Conservation (phyloP, 2,888 invertebrate species). For the Ceratothoa steindachneri region DNA sequence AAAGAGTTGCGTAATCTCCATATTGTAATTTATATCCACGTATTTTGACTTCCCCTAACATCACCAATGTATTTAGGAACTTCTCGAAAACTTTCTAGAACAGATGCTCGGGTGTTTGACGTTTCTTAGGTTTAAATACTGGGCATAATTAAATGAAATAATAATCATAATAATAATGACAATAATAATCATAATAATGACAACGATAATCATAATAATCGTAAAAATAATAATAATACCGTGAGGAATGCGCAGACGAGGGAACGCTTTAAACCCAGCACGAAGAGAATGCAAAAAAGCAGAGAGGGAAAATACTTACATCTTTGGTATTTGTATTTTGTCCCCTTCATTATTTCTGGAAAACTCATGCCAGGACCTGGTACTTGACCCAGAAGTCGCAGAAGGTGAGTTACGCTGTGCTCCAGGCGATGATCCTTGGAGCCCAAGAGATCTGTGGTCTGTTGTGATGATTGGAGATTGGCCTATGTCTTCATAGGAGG, state of each 20-base stretch:
- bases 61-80: too few species aligned
- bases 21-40: too few species aligned
- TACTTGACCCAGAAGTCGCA: neutral
- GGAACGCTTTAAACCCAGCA: too few species aligned
- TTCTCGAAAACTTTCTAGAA: too few species aligned
- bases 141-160: neutral
- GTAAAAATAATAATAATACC: neutral
- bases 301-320: conserved; percentile 66
- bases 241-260: neutral
- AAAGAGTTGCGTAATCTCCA: too few species aligned
- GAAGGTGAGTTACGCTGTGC: neutral
- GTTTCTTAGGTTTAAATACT: too few species aligned
- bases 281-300: too few species aligned
- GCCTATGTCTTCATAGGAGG: neutral
- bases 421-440: neutral
- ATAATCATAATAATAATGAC: conserved; percentile 1
- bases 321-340: conserved; percentile 95
- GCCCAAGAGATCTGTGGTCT: neutral
- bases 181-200: neutral
- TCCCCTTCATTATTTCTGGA: conserved; percentile 89
- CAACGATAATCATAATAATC: neutral
- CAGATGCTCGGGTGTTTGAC: too few species aligned
- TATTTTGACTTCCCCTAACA: too few species aligned
- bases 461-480: neutral
- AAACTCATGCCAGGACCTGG: conserved; percentile 52